A percentile compares a stretch with the other conserved stretches of the same genome.
These are phyloP conservation scores for Propithecus deckenii DNA, from an alignment of 2,797 vertebrate species.

Conservation along the genomic window DNA sequence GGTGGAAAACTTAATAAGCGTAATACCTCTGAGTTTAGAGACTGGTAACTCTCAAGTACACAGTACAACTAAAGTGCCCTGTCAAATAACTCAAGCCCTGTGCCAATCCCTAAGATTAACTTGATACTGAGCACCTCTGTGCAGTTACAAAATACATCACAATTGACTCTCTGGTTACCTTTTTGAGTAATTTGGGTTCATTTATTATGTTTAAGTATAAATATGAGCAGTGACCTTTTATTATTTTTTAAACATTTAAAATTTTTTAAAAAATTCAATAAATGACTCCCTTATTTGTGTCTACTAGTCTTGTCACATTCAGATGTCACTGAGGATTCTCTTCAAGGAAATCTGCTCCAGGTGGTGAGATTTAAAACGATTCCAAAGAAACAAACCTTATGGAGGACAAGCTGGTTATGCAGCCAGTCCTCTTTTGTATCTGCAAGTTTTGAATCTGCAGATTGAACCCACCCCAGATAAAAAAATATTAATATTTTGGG, in stretches of 20 bases:
- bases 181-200: background rate
- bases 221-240: background rate
- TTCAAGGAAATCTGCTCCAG: background rate
- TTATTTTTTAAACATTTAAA: background rate
- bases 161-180: background rate
- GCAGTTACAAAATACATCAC: background rate
- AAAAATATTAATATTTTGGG: background rate
- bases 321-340: background rate
- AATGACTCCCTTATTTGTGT: background rate
- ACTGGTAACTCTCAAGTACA: constrained; percentile 3
- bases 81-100: constrained; percentile 31
- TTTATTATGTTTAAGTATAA: constrained; percentile 27
- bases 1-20: constrained; percentile 9
- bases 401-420: background rate
- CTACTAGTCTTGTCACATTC: constrained; percentile 9
- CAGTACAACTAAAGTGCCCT: constrained; percentile 31
- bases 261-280: background rate
- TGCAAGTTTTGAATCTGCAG: background rate
- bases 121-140: background rate
- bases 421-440: background rate
- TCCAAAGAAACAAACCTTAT: background rate
- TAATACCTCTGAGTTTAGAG: background rate
- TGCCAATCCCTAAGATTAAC: background rate
- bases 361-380: background rate
- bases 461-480: background rate